These are phyloP conservation scores for Galerucella calmariensis DNA, from an alignment of 2,888 invertebrate species.

Conservation along the genomic window DNA sequence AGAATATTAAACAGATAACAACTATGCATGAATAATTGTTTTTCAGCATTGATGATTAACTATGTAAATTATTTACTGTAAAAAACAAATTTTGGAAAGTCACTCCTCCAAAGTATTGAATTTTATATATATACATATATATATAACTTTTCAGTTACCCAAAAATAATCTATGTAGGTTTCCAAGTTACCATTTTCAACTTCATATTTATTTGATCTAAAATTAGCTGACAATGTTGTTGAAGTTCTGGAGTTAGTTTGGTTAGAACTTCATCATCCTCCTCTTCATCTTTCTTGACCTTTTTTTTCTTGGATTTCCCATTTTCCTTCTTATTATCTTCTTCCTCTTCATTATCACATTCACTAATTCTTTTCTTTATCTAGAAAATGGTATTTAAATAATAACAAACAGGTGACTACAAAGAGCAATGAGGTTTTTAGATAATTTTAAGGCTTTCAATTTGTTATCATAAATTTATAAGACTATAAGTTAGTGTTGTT, in stretches of 20 bases:
- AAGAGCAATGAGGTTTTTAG: not conserved
- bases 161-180: conserved; percentile 63
- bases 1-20: no score
- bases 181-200: conserved; percentile 79
- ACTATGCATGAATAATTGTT: no score
- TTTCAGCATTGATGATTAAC: no score
- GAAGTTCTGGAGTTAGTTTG: conserved; percentile 71
- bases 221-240: conserved; percentile 78
- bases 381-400: conserved; percentile 45
- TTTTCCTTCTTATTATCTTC: conserved; percentile 53
- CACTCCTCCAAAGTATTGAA: no score
- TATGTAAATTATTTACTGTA: no score
- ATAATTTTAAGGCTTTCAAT: no score
- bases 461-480: no score
- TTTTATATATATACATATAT: no score
- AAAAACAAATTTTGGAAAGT: no score
- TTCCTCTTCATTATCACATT: conserved; percentile 68
- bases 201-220: conserved; percentile 84
- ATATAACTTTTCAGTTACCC: not conserved
- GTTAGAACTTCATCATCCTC: conserved; percentile 63
- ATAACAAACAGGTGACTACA: conserved; percentile 4
- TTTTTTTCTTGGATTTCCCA: conserved; percentile 59
- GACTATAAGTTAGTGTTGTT: no score
- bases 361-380: conserved; percentile 64
- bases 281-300: conserved; percentile 64